These are phyloP conservation scores for Drosophila auraria DNA, from an alignment of 1,140 invertebrate genomes.

Conservation along the genomic window DNA sequence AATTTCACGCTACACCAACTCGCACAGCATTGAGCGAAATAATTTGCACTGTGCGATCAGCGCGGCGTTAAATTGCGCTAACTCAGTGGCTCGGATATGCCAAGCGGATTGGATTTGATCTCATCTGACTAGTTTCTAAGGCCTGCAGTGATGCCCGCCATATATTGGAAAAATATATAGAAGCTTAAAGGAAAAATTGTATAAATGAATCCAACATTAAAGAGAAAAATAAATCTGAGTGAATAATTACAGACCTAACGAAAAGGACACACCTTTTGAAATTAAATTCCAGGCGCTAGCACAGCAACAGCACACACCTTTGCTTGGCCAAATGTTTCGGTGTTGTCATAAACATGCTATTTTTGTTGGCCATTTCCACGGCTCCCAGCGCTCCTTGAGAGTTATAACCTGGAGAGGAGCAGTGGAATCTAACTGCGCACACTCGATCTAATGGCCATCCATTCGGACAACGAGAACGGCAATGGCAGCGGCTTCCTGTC, in stretches of 20 bases:
- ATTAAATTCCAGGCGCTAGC: not conserved
- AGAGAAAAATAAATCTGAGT: not conserved
- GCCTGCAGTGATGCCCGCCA: not conserved
- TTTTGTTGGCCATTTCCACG: conserved; percentile 31
- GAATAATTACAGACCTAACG: not conserved
- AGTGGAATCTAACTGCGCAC: conserved; percentile 40
- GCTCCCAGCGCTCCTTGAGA: conserved; percentile 18
- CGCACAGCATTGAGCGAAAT: conserved; percentile 59
- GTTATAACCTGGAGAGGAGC: conserved; percentile 28
- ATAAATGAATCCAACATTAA: not conserved
- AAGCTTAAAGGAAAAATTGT: not conserved
- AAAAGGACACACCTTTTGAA: not conserved
- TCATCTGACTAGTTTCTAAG: conserved; percentile 12
- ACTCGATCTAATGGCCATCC: conserved; percentile 57
- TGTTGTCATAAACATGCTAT: conserved; percentile 63
- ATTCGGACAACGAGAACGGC: conserved; percentile 19
- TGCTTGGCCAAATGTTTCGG: conserved; percentile 44
- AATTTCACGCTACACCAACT: conserved; percentile 73
- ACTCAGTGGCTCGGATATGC: conserved; percentile 37
- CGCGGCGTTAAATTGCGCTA: conserved; percentile 77
- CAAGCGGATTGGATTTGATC: conserved; percentile 26
- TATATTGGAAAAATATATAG: not conserved
- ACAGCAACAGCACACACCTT: conserved; percentile 2
- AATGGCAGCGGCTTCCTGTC: conserved; percentile 51
- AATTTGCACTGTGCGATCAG: conserved; percentile 70